These are phyloP conservation scores for Passerculus sandwichensis DNA, from an alignment of 2,797 vertebrate genomes.

Conservation along the genomic window DNA sequence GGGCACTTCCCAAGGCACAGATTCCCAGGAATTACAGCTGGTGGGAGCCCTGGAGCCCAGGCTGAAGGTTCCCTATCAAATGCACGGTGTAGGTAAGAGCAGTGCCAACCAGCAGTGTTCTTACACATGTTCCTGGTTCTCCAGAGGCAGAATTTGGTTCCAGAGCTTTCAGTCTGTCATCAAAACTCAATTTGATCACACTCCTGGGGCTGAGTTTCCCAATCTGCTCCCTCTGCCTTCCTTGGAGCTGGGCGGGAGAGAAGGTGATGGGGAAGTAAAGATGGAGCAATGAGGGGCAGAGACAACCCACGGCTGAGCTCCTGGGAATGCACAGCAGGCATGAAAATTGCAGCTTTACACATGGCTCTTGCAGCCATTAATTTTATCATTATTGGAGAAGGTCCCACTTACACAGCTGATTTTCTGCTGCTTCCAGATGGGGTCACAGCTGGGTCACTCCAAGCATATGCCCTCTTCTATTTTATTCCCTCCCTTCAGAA, in stretches of 20 bases:
- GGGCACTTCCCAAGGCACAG: not conserved
- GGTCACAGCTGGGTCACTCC: conserved; percentile 21
- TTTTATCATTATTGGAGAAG: not conserved
- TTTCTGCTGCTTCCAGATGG: conserved; percentile 17
- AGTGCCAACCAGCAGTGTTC: not conserved
- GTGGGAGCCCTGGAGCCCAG: not conserved
- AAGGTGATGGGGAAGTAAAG: not conserved
- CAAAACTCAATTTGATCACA: not conserved
- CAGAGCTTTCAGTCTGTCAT: not conserved
- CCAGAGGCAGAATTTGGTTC: not conserved
- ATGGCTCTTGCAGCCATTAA: not conserved
- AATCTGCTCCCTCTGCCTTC: not conserved
- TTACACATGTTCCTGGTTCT: not conserved
- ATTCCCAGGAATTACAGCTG: not conserved
- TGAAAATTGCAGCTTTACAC: not conserved
- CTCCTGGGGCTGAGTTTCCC: not conserved
- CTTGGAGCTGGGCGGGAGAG: not conserved
- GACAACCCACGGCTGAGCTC: not conserved
- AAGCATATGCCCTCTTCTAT: not conserved
- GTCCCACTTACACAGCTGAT: not conserved
- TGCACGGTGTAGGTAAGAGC: not conserved
- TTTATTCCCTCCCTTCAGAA: not conserved
- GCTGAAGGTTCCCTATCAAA: not conserved
- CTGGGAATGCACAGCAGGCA: not conserved
- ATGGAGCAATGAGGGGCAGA: not conserved